A percentile compares a stretch with the other conserved stretches of the same genome.
Evolutionary conservation across 2,888 invertebrate species (phyloP).

Genomic region (Lottia gigantea): DNA sequence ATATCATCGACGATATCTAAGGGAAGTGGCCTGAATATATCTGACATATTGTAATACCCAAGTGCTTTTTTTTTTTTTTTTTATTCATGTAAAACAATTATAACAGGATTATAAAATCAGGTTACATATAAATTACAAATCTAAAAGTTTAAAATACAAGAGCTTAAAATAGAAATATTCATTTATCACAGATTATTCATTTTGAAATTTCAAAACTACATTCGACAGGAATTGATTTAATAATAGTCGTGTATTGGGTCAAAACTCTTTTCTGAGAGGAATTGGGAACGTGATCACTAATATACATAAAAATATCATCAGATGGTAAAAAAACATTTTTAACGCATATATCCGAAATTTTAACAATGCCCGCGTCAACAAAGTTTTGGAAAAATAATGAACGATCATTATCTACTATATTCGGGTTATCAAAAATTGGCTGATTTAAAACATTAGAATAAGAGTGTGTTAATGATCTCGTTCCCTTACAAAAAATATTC

Average conservation of each 20-base stretch:
- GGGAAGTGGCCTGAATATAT: too few relatives aligned
- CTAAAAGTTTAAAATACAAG: too few relatives aligned
- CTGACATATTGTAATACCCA: too few relatives aligned
- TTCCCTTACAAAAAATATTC: neutral
- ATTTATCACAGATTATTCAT: too few relatives aligned
- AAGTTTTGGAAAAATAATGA: neutral
- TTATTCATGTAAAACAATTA: too few relatives aligned
- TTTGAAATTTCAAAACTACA: too few relatives aligned
- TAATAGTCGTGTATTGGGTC: neutral
- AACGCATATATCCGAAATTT: neutral
- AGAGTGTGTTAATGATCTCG: neutral
- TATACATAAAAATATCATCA: neutral
- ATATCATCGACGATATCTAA: too few relatives aligned
- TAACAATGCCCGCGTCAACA: neutral
- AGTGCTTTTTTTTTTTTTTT: too few relatives aligned
- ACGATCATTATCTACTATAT: neutral
- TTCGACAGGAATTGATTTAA: neutral
- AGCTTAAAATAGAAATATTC: too few relatives aligned
- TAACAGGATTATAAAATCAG: too few relatives aligned
- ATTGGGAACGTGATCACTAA: neutral
- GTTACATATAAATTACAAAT: too few relatives aligned
- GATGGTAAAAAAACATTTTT: neutral
- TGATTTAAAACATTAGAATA: too few relatives aligned
- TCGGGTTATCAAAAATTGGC: conserved; percentile 1
- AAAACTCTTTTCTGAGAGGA: neutral